Base-by-base conservation (phyloP, 2,888 invertebrate species). In the Trachelus troglodyta region DNA sequence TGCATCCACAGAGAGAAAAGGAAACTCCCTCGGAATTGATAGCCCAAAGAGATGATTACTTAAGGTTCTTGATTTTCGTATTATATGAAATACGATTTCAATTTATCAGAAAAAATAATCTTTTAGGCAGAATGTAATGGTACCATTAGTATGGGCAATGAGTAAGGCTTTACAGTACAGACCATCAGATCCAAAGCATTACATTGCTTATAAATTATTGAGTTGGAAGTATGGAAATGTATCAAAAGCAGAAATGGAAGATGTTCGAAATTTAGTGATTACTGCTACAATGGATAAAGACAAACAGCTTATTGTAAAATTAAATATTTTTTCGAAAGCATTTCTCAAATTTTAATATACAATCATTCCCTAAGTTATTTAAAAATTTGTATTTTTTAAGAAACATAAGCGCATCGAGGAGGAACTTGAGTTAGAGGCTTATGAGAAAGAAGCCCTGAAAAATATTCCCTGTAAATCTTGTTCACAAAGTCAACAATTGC, bases 91-190 rank as follows among this genome's bases (percentile, higher is more conserved):
- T 35, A 9, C n/a, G 40, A 56, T n/a, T 33, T 33, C 34, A 30
- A 1, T 77, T 35, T 75, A 73, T 37, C 12, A 76, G 12, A 12
- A 33, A 75, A 75, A 37, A 37, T 35, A 69, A 69, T 69, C 71
- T 73, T 69, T 35, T 73, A 89, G 89, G 33, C 78, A 85, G 77
- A 86, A 85, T 56, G 74, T 86, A 34, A 83, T 88, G 83, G 77
- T 79, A 34, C 87, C 88, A 34, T 79, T 89, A 71, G 77, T 85
- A 12, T 89, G 89, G 89, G 89, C 87, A 37, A 73, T 86, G 68
- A 80, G 78, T 30, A 85, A 79, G 79, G 80, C 82, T 15, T 80
- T 87, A 37, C 79, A 81, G 15, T 86, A 83, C 73, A 80, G 80
- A 34, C 87, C 89, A 73, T 79, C 87, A 12, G 83, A 88, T 78